Percentiles rank a stretch among this genome's conserved stretches.
These are phyloP conservation scores for Falco biarmicus DNA, from an alignment of 2,797 vertebrate genomes.

Conservation along the genomic window DNA sequence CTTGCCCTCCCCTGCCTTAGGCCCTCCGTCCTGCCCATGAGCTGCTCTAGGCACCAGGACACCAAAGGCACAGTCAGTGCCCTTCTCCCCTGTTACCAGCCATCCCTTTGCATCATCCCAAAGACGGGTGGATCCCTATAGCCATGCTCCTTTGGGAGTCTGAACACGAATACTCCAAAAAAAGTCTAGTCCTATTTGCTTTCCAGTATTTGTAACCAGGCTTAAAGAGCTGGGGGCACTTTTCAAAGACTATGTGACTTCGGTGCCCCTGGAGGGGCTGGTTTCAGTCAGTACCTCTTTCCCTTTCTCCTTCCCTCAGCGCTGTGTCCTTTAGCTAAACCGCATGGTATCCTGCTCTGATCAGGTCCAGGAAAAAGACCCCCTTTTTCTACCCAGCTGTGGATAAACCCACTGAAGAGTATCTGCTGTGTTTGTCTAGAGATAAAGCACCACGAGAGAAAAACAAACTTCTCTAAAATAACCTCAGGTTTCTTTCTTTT, in stretches of 20 bases:
- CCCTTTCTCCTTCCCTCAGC: background rate
- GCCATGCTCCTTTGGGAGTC: background rate
- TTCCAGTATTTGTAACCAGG: background rate
- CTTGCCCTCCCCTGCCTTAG: background rate
- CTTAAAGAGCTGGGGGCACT: background rate
- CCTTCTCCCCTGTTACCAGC: background rate
- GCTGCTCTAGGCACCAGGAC: background rate
- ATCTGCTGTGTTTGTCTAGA: background rate
- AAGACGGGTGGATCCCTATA: accelerated
- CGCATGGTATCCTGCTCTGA: too few relatives aligned
- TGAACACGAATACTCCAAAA: accelerated
- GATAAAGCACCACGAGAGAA: background rate
- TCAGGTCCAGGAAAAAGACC: background rate
- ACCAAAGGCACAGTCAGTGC: background rate
- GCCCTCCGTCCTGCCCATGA: background rate
- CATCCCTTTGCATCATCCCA: background rate
- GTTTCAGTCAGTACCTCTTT: background rate
- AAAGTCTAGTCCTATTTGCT: background rate
- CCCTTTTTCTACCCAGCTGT: background rate
- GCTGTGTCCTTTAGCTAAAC: background rate
- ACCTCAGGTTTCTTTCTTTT: background rate
- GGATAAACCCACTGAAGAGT: background rate
- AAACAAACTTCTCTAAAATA: background rate
- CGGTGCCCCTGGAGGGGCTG: background rate
- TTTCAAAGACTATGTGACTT: background rate